These are phyloP conservation scores for Silurus asotus DNA, from an alignment of 2,113 vertebrate species.

Conservation along the genomic window DNA sequence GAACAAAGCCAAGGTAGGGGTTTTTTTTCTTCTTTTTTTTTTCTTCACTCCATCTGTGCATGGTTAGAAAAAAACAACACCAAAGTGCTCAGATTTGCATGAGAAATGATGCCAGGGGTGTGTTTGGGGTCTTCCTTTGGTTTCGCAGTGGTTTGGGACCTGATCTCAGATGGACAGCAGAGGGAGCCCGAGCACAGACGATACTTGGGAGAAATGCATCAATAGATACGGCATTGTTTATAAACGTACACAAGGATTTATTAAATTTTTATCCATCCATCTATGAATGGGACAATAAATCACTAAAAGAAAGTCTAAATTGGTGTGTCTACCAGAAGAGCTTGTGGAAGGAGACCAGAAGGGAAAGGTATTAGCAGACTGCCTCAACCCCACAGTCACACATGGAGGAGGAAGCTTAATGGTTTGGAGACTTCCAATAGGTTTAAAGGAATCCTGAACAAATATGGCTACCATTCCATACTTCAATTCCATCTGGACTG, in stretches of 20 bases:
- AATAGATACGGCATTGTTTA: not conserved
- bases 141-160: not conserved
- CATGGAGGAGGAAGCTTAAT: too few species aligned
- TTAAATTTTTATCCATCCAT: not conserved
- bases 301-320: too few species aligned
- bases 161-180: not conserved
- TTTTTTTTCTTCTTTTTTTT: not conserved
- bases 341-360: too few species aligned
- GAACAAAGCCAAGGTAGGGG: not conserved
- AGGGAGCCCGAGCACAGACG: conserved; percentile 15
- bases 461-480: too few species aligned
- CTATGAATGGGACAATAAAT: too few species aligned
- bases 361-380: too few species aligned
- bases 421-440: too few species aligned
- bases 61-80: not conserved
- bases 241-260: not conserved
- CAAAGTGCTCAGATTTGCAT: not conserved
- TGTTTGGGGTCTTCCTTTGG: not conserved
- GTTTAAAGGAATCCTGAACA: too few species aligned
- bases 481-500: too few species aligned
- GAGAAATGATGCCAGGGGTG: not conserved
- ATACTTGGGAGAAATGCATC: not conserved
- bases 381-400: too few species aligned
- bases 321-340: too few species aligned
- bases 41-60: not conserved